Evolutionary conservation across 2,113 vertebrate genomes (phyloP).

Genomic region (Equus przewalskii): DNA sequence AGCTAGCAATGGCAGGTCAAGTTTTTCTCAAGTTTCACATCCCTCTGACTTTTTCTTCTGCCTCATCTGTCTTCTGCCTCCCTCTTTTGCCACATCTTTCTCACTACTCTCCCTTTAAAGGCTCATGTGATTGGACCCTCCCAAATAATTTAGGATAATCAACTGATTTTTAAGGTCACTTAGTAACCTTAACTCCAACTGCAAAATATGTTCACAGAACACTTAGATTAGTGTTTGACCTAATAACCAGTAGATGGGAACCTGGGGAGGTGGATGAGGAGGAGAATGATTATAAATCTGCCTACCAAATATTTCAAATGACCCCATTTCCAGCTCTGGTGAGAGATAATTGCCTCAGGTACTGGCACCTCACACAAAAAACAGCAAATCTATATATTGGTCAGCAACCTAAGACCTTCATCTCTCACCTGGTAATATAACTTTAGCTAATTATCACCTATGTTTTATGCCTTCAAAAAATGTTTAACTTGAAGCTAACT

Average conservation of each 20-base stretch:
- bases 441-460: background rate
- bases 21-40: background rate
- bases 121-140: background rate
- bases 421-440: background rate
- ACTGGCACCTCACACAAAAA: background rate
- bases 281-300: background rate
- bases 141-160: background rate
- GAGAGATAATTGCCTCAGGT: background rate
- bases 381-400: background rate
- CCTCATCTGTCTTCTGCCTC: background rate
- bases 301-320: background rate
- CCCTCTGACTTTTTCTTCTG: background rate
- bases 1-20: background rate
- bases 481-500: background rate
- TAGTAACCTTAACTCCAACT: background rate
- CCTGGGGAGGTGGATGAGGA: rapidly evolving
- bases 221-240: background rate
- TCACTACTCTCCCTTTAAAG: background rate
- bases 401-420: background rate
- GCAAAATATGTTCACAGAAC: background rate
- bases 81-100: background rate
- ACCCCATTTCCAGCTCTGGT: background rate
- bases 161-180: background rate
- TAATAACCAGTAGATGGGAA: background rate
- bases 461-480: background rate